phyloP scores from a whole-genome alignment of 2,113 vertebrate species.

The Pyrgilauda ruficollis region DNA sequence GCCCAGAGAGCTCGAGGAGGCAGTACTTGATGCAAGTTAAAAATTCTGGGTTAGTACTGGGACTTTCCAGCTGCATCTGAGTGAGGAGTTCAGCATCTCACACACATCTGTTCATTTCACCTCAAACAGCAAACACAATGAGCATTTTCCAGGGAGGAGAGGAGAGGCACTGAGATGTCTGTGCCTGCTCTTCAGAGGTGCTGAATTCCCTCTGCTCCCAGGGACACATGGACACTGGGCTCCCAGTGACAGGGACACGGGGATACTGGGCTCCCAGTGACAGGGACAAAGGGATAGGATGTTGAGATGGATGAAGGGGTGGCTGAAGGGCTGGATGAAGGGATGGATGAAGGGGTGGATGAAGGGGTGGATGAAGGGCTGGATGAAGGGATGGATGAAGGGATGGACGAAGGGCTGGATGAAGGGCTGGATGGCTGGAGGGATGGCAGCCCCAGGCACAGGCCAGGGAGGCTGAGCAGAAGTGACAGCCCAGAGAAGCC shows the following conservation, averaged over 20 bases:
- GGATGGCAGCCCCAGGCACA: not conserved
- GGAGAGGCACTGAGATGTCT: not conserved
- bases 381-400: not conserved
- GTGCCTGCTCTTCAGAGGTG: not conserved
- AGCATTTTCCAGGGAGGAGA: not conserved
- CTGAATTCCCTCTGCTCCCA: not conserved
- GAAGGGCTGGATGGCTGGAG: not conserved
- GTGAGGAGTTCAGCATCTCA: not conserved
- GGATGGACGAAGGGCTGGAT: not conserved
- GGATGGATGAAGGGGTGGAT: not conserved
- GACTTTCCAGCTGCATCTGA: not conserved
- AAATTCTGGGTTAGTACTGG: not conserved
- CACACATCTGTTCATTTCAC: not conserved
- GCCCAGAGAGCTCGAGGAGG: not conserved
- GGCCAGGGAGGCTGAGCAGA: not conserved
- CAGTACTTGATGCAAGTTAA: not conserved
- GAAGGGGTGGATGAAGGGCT: not conserved
- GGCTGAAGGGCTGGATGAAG: not conserved
- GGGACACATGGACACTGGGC: not conserved
- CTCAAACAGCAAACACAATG: not conserved
- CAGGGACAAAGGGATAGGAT: not conserved
- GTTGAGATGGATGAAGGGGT: not conserved
- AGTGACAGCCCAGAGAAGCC: not conserved
- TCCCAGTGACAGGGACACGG: fast-evolving
- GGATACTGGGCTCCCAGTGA: not conserved